phyloP scores from a whole-genome alignment of 53 echinoderm and acorn worm genomes.

The Zoroaster sp. region DNA sequence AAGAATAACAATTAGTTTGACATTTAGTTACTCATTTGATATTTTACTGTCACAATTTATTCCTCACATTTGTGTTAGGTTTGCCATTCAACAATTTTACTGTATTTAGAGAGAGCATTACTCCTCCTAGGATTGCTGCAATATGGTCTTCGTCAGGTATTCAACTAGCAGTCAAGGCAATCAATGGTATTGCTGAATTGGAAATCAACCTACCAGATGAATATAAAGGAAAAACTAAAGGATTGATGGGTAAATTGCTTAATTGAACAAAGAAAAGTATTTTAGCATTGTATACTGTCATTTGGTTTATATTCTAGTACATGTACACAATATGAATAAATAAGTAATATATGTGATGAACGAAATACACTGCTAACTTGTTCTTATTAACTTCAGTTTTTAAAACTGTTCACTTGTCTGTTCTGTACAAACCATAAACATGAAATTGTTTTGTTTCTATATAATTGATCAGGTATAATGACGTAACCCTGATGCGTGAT shows the following conservation, averaged over 20 bases:
- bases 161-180: neutral
- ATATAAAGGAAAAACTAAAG: neutral
- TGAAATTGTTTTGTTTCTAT: too few relatives aligned
- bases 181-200: neutral
- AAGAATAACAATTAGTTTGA: too few relatives aligned
- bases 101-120: neutral
- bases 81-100: neutral
- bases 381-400: too few relatives aligned
- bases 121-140: neutral
- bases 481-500: too few relatives aligned
- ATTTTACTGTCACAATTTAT: too few relatives aligned
- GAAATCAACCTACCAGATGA: neutral
- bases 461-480: too few relatives aligned
- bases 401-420: too few relatives aligned
- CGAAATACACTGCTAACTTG: too few relatives aligned
- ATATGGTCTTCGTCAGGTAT: neutral
- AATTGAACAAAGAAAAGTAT: too few relatives aligned
- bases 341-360: too few relatives aligned
- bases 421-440: too few relatives aligned
- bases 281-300: neutral
- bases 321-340: neutral
- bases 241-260: slow-evolving; percentile 76
- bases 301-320: neutral
- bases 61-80: neutral
- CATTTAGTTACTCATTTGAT: too few relatives aligned